Conservation (phyloP, 2,797 vertebrate genomes). For the Manis javanica region DNA sequence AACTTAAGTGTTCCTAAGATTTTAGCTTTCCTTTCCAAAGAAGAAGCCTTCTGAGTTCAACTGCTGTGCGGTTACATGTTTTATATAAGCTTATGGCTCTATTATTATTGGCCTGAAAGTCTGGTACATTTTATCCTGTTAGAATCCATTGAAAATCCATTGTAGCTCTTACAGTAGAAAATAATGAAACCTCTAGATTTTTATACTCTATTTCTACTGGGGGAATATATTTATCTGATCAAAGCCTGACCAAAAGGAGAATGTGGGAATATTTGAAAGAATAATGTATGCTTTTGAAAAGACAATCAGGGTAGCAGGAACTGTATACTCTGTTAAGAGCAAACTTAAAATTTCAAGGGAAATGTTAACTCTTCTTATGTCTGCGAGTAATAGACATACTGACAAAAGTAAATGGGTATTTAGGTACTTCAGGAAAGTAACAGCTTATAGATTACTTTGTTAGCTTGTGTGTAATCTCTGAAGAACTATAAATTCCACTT, state of each 20-base stretch:
- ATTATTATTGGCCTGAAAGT: not conserved
- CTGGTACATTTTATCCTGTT: not conserved
- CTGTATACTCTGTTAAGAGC: not conserved
- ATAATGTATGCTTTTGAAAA: slow-evolving; percentile 27
- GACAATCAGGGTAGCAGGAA: not conserved
- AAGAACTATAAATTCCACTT: not conserved
- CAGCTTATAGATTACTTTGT: not conserved
- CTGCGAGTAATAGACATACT: not conserved
- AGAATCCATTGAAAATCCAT: not conserved
- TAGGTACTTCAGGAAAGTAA: not conserved
- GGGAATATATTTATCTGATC: not conserved
- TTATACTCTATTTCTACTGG: not conserved
- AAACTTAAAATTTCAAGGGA: slow-evolving; percentile 20
- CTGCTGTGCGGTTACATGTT: not conserved
- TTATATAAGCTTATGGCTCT: not conserved
- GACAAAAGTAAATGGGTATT: not conserved
- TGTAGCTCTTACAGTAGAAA: not conserved
- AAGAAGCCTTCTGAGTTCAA: not conserved
- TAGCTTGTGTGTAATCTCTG: not conserved
- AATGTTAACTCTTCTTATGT: not conserved
- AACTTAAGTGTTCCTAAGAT: not conserved
- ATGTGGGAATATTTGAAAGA: not conserved
- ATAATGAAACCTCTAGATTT: not conserved
- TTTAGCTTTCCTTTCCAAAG: not conserved
- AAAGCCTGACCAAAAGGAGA: not conserved